Conservation (phyloP, 2,113 vertebrate species). For the Dolichotis patagonum region DNA sequence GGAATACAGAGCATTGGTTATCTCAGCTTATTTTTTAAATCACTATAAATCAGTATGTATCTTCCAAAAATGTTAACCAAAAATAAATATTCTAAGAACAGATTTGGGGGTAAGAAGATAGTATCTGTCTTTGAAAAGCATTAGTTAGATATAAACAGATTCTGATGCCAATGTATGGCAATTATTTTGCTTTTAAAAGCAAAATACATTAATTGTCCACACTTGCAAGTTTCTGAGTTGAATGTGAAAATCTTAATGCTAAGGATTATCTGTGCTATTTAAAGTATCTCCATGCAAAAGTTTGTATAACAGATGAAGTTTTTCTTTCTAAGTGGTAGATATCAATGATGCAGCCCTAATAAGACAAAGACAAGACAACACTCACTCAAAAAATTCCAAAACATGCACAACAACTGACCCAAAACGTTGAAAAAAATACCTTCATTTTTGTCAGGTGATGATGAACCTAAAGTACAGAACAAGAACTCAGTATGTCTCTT, state of each 20-base stretch:
- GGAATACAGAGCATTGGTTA: neutral
- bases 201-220: slow-evolving; percentile 61
- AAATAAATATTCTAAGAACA: neutral
- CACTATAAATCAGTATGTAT: neutral
- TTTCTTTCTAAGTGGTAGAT: slow-evolving; percentile 71
- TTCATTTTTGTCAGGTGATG: slow-evolving; percentile 98
- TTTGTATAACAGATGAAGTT: slow-evolving; percentile 59
- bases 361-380: slow-evolving; percentile 87
- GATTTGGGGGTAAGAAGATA: slow-evolving; percentile 32
- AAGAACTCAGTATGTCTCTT: slow-evolving; percentile 89
- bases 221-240: slow-evolving; percentile 70
- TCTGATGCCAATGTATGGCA: slow-evolving; percentile 34
- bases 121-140: neutral
- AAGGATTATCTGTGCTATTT: slow-evolving; percentile 56
- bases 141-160: slow-evolving; percentile 29
- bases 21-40: slow-evolving; percentile 36
- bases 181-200: slow-evolving; percentile 66
- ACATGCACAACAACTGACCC: slow-evolving; percentile 90
- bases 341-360: slow-evolving; percentile 78
- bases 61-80: slow-evolving; percentile 19
- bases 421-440: slow-evolving; percentile 94
- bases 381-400: slow-evolving; percentile 82
- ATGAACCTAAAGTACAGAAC: slow-evolving; percentile 96
- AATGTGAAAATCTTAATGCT: slow-evolving; percentile 65
- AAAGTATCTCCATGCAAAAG: slow-evolving; percentile 79